Percentiles rank a stretch among this genome's conserved stretches.
Conservation (phyloP, 2,888 invertebrate species). For the Blastobasis adustella region DNA sequence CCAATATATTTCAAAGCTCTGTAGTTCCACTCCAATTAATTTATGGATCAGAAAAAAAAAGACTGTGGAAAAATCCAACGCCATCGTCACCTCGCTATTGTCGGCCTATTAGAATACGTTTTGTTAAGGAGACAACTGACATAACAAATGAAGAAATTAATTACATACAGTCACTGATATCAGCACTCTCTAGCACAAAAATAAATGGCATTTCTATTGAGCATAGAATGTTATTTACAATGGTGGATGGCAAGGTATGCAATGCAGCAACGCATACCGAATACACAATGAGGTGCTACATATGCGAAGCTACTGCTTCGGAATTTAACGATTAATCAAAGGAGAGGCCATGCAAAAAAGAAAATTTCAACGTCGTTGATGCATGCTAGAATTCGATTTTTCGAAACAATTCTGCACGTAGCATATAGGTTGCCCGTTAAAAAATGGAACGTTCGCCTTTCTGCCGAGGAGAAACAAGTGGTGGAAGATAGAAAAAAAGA, state of each 20-base stretch:
- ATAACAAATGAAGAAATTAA: conserved; percentile 15
- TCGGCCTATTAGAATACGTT: conserved; percentile 14
- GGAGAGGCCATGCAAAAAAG: background rate
- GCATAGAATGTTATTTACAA: conserved; percentile 15
- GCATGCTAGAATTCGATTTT: conserved; percentile 6
- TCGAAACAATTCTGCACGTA: conserved; percentile 7
- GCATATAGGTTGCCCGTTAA: conserved; percentile 5
- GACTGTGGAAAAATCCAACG: conserved; percentile 22
- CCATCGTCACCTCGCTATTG: conserved; percentile 19
- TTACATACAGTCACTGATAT: background rate
- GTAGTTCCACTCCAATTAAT: conserved; percentile 3
- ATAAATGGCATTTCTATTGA: no score
- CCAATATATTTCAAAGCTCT: conserved; percentile 5
- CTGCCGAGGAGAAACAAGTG: conserved; percentile 4
- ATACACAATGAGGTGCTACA: conserved; percentile 20
- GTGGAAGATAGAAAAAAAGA: background rate
- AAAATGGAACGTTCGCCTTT: conserved; percentile 7
- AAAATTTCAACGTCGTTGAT: background rate
- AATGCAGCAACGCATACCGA: conserved; percentile 23
- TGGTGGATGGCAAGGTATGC: conserved; percentile 28
- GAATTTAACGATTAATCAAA: background rate
- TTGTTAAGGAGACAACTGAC: conserved; percentile 7
- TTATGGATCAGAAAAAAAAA: conserved; percentile 6
- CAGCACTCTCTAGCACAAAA: no score
- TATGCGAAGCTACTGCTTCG: background rate